Evolutionary conservation across 2,888 invertebrate species (phyloP).

Genomic region (Acanthosepion lycidas): DNA sequence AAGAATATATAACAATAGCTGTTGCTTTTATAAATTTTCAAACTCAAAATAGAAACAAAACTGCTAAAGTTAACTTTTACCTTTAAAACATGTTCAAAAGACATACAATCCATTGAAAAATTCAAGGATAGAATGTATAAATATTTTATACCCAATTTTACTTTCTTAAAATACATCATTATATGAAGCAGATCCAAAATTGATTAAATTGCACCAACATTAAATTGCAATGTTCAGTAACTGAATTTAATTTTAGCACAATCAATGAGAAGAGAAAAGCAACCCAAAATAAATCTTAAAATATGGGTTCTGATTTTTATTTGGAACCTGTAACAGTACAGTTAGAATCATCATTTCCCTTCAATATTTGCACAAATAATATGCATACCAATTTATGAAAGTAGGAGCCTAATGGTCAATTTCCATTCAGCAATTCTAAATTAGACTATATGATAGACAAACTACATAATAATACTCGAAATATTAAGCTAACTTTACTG

Average conservation of each 20-base stretch:
- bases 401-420: neutral
- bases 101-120: neutral
- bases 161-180: neutral
- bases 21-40: neutral
- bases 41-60: neutral
- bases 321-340: neutral
- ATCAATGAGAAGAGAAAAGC: conserved; percentile 33
- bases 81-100: neutral
- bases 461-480: neutral
- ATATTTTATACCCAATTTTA: neutral
- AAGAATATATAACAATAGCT: neutral
- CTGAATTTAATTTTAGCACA: conserved; percentile 8
- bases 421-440: neutral
- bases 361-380: neutral
- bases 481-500: neutral
- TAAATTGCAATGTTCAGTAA: neutral
- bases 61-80: neutral
- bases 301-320: neutral
- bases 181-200: neutral
- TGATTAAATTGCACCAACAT: neutral
- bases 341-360: neutral
- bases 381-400: too few species aligned
- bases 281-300: conserved; percentile 33
- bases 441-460: neutral
- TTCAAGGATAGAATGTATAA: neutral